A percentile compares a stretch with the other conserved stretches of the same genome.
phyloP scores from a whole-genome alignment of 2,888 invertebrate species.

The Tromatobia lineatoria region DNA sequence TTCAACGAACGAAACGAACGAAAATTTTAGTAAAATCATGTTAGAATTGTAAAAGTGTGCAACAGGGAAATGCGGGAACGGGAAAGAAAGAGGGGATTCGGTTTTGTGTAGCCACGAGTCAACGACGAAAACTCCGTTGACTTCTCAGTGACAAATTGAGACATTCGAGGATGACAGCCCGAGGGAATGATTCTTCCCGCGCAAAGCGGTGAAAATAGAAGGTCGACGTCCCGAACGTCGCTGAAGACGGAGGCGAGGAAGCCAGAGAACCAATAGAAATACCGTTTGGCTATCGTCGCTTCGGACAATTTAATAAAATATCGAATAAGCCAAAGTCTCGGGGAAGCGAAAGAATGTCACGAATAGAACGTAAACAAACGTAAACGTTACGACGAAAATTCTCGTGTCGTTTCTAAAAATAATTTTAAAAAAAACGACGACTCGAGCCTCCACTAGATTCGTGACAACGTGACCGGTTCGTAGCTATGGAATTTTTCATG shows the following conservation, averaged over 20 bases:
- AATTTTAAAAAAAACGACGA: not conserved
- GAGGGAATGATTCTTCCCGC: conserved; percentile 21
- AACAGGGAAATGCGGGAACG: not conserved
- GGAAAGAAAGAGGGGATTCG: not conserved
- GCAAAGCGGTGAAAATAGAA: conserved; percentile 6
- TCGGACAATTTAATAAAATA: not conserved
- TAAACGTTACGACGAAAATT: not conserved
- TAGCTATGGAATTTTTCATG: conserved; percentile 6
- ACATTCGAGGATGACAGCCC: conserved; percentile 7
- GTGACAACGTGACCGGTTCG: not conserved
- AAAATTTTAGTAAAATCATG: too few relatives aligned
- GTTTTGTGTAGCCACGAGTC: not conserved
- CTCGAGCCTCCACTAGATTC: not conserved
- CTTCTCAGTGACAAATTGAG: conserved; percentile 21
- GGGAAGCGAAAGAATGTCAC: not conserved
- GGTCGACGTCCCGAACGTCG: not conserved
- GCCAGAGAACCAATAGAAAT: not conserved
- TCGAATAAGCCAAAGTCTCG: not conserved
- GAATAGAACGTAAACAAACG: conserved; percentile 33
- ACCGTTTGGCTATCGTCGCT: not conserved
- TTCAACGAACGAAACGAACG: too few relatives aligned
- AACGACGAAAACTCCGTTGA: not conserved
- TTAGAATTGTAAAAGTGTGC: not conserved
- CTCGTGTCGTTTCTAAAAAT: conserved; percentile 22
- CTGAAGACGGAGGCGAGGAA: not conserved